Conservation (phyloP, 2,113 vertebrate genomes). For the Stigmatopora argus region DNA sequence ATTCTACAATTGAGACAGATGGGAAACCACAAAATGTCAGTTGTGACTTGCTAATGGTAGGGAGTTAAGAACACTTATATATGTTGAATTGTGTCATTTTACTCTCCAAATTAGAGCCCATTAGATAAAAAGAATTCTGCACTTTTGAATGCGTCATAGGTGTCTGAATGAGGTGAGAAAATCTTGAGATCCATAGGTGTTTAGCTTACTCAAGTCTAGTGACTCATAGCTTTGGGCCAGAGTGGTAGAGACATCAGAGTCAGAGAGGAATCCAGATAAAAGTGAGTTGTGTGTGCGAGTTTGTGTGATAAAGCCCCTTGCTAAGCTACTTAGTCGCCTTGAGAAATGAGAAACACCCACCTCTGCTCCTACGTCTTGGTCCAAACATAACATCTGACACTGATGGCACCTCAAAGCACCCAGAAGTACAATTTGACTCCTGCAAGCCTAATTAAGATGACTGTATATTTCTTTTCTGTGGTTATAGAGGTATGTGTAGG, state of each 20-base stretch:
- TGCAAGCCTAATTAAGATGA: constrained; percentile 10
- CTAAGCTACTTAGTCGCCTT: constrained; percentile 36
- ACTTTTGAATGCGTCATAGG: not conserved
- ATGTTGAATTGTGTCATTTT: not conserved
- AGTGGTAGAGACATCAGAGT: constrained; percentile 51
- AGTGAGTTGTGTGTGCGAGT: constrained; percentile 21
- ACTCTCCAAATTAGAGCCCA: not conserved
- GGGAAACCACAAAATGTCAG: too few species aligned
- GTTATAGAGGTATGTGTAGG: constrained; percentile 12
- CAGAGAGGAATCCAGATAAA: constrained; percentile 34
- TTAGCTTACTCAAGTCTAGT: constrained; percentile 22
- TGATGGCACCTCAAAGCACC: constrained; percentile 24
- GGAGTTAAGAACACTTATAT: not conserved
- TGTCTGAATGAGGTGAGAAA: not conserved
- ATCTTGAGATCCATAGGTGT: constrained; percentile 21
- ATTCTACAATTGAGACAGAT: too few species aligned
- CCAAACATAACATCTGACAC: constrained; percentile 36
- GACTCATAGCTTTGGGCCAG: constrained; percentile 29
- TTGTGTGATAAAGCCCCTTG: constrained; percentile 45
- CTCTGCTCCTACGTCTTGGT: constrained; percentile 22
- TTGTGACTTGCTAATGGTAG: too few species aligned
- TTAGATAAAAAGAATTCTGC: not conserved
- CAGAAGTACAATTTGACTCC: constrained; percentile 23
- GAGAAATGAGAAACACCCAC: constrained; percentile 33
- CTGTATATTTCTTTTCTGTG: constrained; percentile 13